Conservation (phyloP, 2,113 vertebrate species). For the Pelecanoides urinatrix region DNA sequence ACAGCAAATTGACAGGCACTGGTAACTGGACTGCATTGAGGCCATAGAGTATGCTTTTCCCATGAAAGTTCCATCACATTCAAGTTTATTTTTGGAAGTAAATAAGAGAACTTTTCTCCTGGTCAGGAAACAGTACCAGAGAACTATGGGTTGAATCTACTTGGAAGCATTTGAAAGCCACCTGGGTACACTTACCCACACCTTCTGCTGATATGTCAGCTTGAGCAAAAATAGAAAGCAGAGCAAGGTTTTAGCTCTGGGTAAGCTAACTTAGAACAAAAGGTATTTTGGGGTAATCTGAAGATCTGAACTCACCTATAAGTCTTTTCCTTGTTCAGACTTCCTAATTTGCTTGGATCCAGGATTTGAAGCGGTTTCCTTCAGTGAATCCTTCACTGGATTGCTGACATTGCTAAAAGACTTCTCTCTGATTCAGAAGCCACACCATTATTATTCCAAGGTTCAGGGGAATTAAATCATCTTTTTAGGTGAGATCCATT, state of each 20-base stretch:
- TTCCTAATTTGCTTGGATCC: background rate
- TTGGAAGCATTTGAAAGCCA: background rate
- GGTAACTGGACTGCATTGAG: background rate
- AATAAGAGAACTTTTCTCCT: background rate
- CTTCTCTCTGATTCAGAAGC: background rate
- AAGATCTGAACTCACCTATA: background rate
- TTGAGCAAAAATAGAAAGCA: background rate
- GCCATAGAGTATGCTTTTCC: background rate
- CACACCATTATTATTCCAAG: too few species aligned
- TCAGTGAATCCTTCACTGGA: background rate
- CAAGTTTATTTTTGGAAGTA: background rate
- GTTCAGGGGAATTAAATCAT: background rate
- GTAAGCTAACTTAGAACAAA: background rate
- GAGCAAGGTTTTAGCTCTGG: background rate
- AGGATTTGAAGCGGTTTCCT: background rate
- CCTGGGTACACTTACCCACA: background rate
- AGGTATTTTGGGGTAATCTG: background rate
- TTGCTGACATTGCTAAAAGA: background rate
- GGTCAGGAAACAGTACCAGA: background rate
- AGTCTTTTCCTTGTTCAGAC: background rate
- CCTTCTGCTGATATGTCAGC: background rate
- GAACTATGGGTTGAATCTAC: background rate
- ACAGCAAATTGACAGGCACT: rapidly evolving
- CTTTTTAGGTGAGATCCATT: background rate
- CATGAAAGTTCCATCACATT: rapidly evolving